phyloP scores from a whole-genome alignment of 2,888 invertebrate species.

The Leptinotarsa peninsularis region DNA sequence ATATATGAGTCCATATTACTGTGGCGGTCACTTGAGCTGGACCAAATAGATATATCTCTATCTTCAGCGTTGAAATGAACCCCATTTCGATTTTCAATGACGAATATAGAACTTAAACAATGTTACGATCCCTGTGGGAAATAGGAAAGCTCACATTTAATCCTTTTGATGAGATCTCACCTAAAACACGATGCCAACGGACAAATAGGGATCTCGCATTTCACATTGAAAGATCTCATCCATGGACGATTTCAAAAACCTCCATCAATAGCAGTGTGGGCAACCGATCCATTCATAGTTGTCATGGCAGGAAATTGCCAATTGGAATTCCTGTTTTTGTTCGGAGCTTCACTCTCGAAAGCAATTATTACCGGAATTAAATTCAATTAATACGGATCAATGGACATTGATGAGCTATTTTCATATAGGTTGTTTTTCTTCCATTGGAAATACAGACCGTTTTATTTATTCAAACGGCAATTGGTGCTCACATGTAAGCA shows the following conservation, averaged over 20 bases:
- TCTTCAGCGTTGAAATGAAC: too few relatives aligned
- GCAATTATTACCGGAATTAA: constrained; percentile 39
- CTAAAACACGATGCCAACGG: background rate
- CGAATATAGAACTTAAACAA: too few relatives aligned
- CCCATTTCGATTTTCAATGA: too few relatives aligned
- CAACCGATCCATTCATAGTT: constrained; percentile 34
- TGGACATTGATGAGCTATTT: constrained; percentile 36
- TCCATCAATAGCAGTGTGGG: constrained; percentile 27
- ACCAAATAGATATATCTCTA: too few relatives aligned
- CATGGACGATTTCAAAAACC: constrained; percentile 20
- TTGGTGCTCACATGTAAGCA: background rate
- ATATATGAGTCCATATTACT: too few relatives aligned
- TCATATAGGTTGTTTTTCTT: constrained; percentile 25
- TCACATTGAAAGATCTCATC: constrained; percentile 10
- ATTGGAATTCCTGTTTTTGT: constrained; percentile 37
- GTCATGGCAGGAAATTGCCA: constrained; percentile 38
- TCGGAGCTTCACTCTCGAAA: constrained; percentile 31
- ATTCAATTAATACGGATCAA: constrained; percentile 34
- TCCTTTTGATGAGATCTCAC: background rate
- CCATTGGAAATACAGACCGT: background rate
- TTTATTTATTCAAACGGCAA: constrained; percentile 5
- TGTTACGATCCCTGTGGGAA: background rate
- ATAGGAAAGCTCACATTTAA: background rate
- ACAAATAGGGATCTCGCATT: constrained; percentile 18
- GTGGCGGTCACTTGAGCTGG: too few relatives aligned